Evolutionary conservation across 2,888 invertebrate genomes (phyloP).

Genomic region (Timema podura): DNA sequence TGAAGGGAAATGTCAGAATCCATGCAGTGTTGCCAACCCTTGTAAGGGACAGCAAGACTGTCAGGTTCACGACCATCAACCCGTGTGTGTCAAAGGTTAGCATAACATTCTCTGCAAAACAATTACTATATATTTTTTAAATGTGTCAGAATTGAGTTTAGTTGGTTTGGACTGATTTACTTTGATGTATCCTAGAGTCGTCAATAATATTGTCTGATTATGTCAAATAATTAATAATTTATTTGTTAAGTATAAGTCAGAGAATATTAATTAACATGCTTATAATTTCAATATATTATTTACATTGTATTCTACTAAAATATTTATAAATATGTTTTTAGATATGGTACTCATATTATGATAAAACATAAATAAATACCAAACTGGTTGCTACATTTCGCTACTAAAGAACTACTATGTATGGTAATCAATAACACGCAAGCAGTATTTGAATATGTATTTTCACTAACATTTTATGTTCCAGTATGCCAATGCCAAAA

Average conservation of each 20-base stretch:
- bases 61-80: slow-evolving; percentile 76
- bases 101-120: no score
- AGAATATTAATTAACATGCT: neutral
- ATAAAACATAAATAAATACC: no score
- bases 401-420: no score
- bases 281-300: slow-evolving; percentile 12
- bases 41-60: slow-evolving; percentile 74
- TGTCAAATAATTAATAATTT: neutral
- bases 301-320: neutral
- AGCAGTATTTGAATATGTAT: no score
- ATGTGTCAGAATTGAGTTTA: neutral
- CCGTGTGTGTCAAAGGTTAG: slow-evolving; percentile 76
- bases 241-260: neutral
- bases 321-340: neutral
- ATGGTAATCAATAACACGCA: no score
- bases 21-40: slow-evolving; percentile 70
- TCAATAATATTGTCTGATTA: neutral
- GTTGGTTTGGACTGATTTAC: neutral
- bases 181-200: neutral
- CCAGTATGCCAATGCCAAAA: slow-evolving; percentile 68
- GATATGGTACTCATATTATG: no score
- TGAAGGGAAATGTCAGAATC: slow-evolving; percentile 73
- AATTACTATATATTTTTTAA: no score
- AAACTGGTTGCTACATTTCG: no score
- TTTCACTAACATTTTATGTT: slow-evolving; percentile 39